Evolutionary conservation across 2,888 invertebrate species (phyloP).

Genomic region (Xestia rhomboidea): DNA sequence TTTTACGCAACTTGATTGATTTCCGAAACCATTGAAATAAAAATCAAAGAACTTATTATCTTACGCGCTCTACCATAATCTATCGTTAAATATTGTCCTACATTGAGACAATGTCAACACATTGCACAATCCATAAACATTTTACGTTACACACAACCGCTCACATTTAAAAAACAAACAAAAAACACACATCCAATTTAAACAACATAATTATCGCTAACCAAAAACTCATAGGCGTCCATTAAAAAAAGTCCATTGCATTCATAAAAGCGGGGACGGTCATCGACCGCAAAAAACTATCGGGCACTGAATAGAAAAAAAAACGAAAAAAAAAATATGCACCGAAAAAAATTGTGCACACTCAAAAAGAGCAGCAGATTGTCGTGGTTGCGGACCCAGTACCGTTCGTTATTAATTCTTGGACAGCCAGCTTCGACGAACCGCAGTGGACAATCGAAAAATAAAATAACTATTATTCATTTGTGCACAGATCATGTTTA

Average conservation of each 20-base stretch:
- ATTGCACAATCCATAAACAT: neutral
- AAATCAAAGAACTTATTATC: no score
- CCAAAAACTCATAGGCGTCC: conserved; percentile 59
- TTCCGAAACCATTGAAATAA: no score
- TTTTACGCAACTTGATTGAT: no score
- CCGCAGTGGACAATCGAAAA: conserved; percentile 88
- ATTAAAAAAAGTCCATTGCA: conserved; percentile 76
- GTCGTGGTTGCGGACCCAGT: conserved; percentile 84
- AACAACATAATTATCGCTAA: conserved; percentile 55
- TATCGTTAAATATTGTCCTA: no score
- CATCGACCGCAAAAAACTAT: conserved; percentile 89
- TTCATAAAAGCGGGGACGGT: conserved; percentile 82
- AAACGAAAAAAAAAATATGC: conserved; percentile 73
- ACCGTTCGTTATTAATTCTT: conserved; percentile 88
- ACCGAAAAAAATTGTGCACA: conserved; percentile 72
- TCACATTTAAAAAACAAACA: conserved; percentile 15
- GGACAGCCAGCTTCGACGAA: conserved; percentile 80
- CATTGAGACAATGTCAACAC: neutral
- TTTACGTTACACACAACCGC: neutral
- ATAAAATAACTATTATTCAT: conserved; percentile 90
- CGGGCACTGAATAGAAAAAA: conserved; percentile 85
- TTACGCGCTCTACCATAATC: no score
- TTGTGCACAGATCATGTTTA: conserved; percentile 82
- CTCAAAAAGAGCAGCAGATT: conserved; percentile 87
- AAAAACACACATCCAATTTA: conserved; percentile 25